Evolutionary conservation across 2,888 invertebrate genomes (phyloP).

Genomic region (Phytoseiulus persimilis): DNA sequence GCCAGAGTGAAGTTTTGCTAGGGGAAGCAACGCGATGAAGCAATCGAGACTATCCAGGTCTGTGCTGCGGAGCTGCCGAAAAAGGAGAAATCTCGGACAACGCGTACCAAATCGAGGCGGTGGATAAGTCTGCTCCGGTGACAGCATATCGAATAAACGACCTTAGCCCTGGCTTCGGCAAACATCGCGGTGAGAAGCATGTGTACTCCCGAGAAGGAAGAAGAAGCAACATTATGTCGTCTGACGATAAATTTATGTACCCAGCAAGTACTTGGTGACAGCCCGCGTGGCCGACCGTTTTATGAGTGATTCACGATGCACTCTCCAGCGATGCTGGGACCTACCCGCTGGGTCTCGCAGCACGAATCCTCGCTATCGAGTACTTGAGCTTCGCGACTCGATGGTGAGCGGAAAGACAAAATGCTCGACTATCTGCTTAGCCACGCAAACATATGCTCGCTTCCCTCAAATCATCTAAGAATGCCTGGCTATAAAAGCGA

Average conservation of each 20-base stretch:
- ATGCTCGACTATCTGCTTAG: background rate
- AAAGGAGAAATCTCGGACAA: background rate
- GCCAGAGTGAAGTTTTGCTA: background rate
- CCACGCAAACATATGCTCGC: background rate
- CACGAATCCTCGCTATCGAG: background rate
- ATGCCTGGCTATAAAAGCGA: background rate
- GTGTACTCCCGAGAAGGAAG: background rate
- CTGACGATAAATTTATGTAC: background rate
- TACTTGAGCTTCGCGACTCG: background rate
- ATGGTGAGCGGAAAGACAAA: background rate
- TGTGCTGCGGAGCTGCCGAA: background rate
- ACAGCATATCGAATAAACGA: background rate
- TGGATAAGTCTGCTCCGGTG: background rate
- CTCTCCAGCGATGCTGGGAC: background rate
- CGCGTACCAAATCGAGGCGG: background rate
- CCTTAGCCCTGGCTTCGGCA: background rate
- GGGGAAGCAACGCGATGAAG: background rate
- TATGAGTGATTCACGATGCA: background rate
- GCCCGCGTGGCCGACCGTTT: background rate
- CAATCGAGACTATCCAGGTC: background rate
- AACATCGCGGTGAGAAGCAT: background rate
- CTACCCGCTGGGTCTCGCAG: background rate
- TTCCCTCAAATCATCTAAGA: background rate
- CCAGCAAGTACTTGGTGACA: background rate
- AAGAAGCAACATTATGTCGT: background rate